These are phyloP conservation scores for Tenodera sinensis DNA, from an alignment of 2,888 invertebrate species.

Conservation along the genomic window DNA sequence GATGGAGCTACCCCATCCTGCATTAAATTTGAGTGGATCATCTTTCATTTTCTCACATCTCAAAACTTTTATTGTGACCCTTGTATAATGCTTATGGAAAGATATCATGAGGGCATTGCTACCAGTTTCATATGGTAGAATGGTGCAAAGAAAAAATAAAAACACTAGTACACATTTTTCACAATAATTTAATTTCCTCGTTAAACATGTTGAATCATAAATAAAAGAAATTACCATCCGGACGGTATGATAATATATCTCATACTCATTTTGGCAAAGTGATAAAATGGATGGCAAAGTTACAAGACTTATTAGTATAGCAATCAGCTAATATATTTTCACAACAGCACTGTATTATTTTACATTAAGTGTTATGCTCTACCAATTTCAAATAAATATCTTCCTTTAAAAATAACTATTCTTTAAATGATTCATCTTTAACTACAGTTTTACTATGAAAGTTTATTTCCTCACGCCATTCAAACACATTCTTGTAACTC, in stretches of 20 bases:
- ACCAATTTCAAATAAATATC: background rate
- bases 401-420: background rate
- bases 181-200: background rate
- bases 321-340: background rate
- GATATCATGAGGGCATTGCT: too few species aligned
- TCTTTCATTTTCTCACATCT: too few species aligned
- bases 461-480: background rate
- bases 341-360: background rate
- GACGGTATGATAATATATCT: conserved; percentile 5
- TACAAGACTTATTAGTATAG: background rate
- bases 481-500: background rate
- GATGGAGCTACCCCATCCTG: too few species aligned
- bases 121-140: background rate
- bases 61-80: too few species aligned
- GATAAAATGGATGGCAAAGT: conserved; percentile 8
- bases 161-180: background rate
- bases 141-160: background rate
- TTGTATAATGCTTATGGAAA: too few species aligned
- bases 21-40: too few species aligned
- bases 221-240: background rate
- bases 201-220: background rate
- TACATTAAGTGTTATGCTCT: background rate
- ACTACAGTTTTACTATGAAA: background rate
- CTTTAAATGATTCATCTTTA: background rate
- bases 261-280: background rate